Evolutionary conservation across 1,140 invertebrate genomes (phyloP).

Genomic region (Trypoxylus dichotomus): DNA sequence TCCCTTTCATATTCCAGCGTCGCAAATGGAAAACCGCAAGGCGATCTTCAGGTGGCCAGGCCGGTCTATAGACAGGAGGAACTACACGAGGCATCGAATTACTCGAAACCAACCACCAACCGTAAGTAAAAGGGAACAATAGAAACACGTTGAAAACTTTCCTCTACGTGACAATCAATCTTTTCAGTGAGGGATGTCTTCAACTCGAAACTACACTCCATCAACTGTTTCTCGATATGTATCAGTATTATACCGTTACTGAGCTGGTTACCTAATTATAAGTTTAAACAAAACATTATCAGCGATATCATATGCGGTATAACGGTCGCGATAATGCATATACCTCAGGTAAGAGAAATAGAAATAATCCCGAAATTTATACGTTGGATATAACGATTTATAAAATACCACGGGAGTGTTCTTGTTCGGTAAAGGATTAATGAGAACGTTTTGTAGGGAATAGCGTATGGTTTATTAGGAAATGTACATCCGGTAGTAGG

Average conservation of each 20-base stretch:
- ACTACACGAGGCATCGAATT: conserved; percentile 51
- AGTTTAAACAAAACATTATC: conserved; percentile 57
- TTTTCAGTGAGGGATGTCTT: not conserved
- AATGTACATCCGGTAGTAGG: conserved; percentile 86
- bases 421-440: too few relatives aligned
- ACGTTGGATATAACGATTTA: too few relatives aligned
- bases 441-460: conserved; percentile 63
- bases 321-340: conserved; percentile 78
- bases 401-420: too few relatives aligned
- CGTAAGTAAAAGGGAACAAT: conserved; percentile 34
- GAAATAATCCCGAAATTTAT: too few relatives aligned
- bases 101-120: conserved; percentile 44
- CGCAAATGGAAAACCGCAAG: conserved; percentile 29
- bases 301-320: conserved; percentile 64
- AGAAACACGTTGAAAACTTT: not conserved
- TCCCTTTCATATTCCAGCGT: conserved; percentile 33
- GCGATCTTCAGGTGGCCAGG: conserved; percentile 44
- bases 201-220: not conserved
- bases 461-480: conserved; percentile 89
- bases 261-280: conserved; percentile 60
- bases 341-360: conserved; percentile 67
- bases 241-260: conserved; percentile 56
- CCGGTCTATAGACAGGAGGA: conserved; percentile 59
- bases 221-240: not conserved
- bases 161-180: too few relatives aligned